These are phyloP conservation scores for Trilocha varians DNA, from an alignment of 2,888 invertebrate genomes.

Conservation along the genomic window DNA sequence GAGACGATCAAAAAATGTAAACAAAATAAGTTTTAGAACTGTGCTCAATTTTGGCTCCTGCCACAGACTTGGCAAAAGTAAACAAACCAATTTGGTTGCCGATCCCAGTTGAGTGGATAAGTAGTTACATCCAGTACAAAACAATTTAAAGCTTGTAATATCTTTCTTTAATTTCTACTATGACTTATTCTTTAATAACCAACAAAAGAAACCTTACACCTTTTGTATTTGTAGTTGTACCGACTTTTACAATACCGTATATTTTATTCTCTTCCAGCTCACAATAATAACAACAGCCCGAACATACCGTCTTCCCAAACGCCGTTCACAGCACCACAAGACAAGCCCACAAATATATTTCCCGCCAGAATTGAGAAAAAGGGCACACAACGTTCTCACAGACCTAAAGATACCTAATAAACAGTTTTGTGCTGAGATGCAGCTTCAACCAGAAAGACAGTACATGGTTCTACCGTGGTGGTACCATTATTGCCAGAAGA, in stretches of 20 bases:
- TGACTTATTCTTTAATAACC: no score
- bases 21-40: no score
- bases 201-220: no score
- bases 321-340: not conserved
- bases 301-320: not conserved
- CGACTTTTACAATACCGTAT: not conserved
- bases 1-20: no score
- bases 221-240: no score
- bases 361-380: conserved; percentile 1
- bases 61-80: no score
- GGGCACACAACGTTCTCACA: conserved; percentile 6
- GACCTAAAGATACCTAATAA: conserved; percentile 25
- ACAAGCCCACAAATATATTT: not conserved
- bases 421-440: conserved; percentile 29
- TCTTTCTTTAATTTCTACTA: no score
- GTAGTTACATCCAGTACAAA: no score
- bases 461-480: conserved; percentile 40
- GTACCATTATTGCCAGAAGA: conserved; percentile 32
- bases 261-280: not conserved
- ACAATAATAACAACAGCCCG: not conserved
- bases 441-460: conserved; percentile 14
- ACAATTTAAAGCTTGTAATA: no score
- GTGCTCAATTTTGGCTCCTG: no score
- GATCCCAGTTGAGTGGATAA: no score
- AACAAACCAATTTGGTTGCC: no score